Evolutionary conservation across 2,888 invertebrate species (phyloP).

Genomic region (Pseudococcus viburni): DNA sequence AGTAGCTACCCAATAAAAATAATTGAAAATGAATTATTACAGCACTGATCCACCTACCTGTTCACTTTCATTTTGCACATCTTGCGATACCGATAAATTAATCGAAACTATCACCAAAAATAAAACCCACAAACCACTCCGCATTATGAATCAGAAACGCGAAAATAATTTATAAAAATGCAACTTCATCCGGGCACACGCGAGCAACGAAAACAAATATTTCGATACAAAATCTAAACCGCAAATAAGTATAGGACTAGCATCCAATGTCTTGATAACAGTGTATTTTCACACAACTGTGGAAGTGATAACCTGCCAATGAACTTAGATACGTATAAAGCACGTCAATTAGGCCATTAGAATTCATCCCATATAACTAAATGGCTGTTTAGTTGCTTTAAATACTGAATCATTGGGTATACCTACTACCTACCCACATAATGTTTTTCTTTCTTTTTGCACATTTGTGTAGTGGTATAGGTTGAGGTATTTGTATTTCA

Average conservation of each 20-base stretch:
- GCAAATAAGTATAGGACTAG: not conserved
- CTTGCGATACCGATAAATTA: not conserved
- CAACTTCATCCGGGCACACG: not conserved
- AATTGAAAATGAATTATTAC: not conserved
- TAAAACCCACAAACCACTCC: not conserved
- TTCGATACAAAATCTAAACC: not conserved
- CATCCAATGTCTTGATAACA: not conserved
- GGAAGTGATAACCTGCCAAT: slow-evolving; percentile 17
- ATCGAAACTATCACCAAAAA: not conserved
- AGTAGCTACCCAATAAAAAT: too few species aligned
- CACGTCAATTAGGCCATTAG: slow-evolving; percentile 13
- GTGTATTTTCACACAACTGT: not conserved
- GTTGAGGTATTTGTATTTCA: not conserved
- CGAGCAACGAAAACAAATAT: not conserved
- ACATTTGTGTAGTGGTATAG: not conserved
- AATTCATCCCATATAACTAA: slow-evolving; percentile 3
- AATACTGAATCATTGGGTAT: not conserved
- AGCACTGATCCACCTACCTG: not conserved
- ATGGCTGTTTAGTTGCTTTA: not conserved
- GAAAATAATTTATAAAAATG: not conserved
- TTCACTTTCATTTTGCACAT: not conserved
- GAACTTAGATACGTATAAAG: not conserved
- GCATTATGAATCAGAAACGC: not conserved
- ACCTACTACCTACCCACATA: not conserved
- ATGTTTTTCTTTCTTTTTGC: not conserved